Conservation (phyloP, 2,113 vertebrate species). For the Nematolebias whitei region DNA sequence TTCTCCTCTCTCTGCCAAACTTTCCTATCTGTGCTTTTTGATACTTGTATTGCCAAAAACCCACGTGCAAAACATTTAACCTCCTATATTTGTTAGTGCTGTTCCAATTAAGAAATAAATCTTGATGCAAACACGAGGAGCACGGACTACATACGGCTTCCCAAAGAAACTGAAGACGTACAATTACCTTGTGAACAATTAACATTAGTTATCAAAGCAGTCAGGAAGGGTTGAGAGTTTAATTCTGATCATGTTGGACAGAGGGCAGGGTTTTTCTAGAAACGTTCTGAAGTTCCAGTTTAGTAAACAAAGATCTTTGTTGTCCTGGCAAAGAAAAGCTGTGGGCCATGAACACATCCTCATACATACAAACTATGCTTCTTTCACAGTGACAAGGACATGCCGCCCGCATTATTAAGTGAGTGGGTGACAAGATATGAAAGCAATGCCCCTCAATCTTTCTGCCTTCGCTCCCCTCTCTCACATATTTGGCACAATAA, state of each 20-base stretch:
- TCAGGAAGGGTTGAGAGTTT: neutral
- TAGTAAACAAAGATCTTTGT: constrained; percentile 18
- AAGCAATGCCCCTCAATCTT: constrained; percentile 53
- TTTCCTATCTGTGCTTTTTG: neutral
- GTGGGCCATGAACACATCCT: constrained; percentile 47
- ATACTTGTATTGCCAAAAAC: constrained; percentile 1
- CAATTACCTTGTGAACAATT: neutral
- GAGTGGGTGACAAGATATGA: constrained; percentile 67
- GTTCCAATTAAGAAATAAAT: constrained; percentile 1
- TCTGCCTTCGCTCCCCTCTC: constrained; percentile 25
- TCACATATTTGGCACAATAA: constrained; percentile 56
- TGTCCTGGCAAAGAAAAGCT: neutral
- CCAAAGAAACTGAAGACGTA: neutral
- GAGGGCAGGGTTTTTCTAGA: neutral
- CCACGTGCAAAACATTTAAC: neutral
- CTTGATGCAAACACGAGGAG: constrained; percentile 10
- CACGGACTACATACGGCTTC: neutral
- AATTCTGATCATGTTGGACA: neutral
- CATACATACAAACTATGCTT: constrained; percentile 48
- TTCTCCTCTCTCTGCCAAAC: neutral
- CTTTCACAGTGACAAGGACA: constrained; percentile 30
- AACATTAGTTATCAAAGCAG: neutral
- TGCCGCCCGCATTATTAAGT: constrained; percentile 41
- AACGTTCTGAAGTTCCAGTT: neutral
- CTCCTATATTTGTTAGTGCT: constrained; percentile 24